Evolutionary conservation across 2,888 invertebrate genomes (phyloP).

Genomic region (Darwinula stevensoni): DNA sequence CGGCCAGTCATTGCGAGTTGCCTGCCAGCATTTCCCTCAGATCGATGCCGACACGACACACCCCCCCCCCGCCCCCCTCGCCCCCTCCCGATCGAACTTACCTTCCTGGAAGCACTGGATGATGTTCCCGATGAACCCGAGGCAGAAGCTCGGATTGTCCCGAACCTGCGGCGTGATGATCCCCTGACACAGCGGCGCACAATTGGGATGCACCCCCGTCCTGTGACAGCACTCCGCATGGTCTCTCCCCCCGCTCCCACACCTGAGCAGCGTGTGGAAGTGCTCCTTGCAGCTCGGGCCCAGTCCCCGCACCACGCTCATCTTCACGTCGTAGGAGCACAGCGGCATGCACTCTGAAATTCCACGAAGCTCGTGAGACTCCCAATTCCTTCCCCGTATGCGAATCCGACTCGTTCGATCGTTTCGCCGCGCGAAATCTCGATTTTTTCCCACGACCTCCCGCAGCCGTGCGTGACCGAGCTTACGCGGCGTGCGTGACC

Average conservation of each 20-base stretch:
- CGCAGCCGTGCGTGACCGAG: too few relatives aligned
- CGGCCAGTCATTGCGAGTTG: too few relatives aligned
- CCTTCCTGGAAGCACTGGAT: slow-evolving; percentile 63
- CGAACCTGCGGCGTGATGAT: slow-evolving; percentile 17
- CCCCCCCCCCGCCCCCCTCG: too few relatives aligned
- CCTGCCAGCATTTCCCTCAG: too few relatives aligned
- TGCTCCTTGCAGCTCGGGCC: slow-evolving; percentile 43
- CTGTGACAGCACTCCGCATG: slow-evolving; percentile 42
- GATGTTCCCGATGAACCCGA: slow-evolving; percentile 52
- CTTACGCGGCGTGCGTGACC: too few relatives aligned
- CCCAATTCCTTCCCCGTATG: not conserved
- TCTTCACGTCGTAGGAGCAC: slow-evolving; percentile 49
- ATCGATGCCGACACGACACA: too few relatives aligned
- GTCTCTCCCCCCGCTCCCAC: slow-evolving; percentile 33
- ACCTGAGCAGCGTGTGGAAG: slow-evolving; percentile 35
- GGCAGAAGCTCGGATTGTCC: slow-evolving; percentile 20
- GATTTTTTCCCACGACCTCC: too few relatives aligned
- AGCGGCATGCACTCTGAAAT: slow-evolving; percentile 24
- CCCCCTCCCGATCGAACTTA: too few relatives aligned
- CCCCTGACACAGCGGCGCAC: slow-evolving; percentile 41
- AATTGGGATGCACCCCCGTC: slow-evolving; percentile 34
- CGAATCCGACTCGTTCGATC: too few relatives aligned
- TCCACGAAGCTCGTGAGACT: not conserved
- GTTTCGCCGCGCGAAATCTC: too few relatives aligned
- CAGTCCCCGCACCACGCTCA: slow-evolving; percentile 40